phyloP scores from a whole-genome alignment of 1,140 invertebrate species.

The Drosophila bifasciata region DNA sequence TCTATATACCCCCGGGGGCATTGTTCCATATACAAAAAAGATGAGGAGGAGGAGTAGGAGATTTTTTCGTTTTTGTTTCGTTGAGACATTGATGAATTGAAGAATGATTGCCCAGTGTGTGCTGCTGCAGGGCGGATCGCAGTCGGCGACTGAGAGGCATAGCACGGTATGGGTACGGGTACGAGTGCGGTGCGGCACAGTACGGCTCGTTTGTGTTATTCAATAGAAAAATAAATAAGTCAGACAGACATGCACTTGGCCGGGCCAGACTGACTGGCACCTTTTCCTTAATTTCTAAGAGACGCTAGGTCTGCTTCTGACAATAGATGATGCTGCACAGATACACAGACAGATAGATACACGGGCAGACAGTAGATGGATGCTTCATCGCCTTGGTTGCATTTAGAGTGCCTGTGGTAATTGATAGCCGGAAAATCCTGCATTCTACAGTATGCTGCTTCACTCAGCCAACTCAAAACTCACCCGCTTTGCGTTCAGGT shows the following conservation, averaged over 20 bases:
- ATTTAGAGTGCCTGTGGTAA: slow-evolving; percentile 41
- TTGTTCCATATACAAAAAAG: slow-evolving; percentile 39
- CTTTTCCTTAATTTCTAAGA: slow-evolving; percentile 61
- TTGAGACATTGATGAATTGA: slow-evolving; percentile 79
- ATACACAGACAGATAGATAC: slow-evolving; percentile 5
- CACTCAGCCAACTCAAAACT: too few species aligned
- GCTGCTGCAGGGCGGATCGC: slow-evolving; percentile 60
- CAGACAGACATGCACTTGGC: slow-evolving; percentile 59
- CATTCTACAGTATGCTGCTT: too few species aligned
- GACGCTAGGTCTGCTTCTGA: slow-evolving; percentile 46
- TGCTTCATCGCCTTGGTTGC: slow-evolving; percentile 1
- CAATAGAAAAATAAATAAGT: slow-evolving; percentile 80
- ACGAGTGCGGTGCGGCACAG: slow-evolving; percentile 11
- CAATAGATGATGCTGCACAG: slow-evolving; percentile 8
- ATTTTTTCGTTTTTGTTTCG: slow-evolving; percentile 29
- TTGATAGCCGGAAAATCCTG: slow-evolving; percentile 57
- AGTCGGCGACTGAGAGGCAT: background rate
- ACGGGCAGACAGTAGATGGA: background rate
- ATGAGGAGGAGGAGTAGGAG: background rate
- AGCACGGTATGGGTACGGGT: background rate
- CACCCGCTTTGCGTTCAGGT: slow-evolving; percentile 79
- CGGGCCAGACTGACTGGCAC: slow-evolving; percentile 78
- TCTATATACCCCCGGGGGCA: slow-evolving; percentile 51
- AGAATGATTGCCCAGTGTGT: slow-evolving; percentile 71
- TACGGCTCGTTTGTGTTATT: slow-evolving; percentile 65